Percentiles rank a stretch among this genome's conserved stretches.
These are phyloP conservation scores for Caenorhabditis angaria DNA, from an alignment of 2,888 invertebrate genomes.

Conservation along the genomic window DNA sequence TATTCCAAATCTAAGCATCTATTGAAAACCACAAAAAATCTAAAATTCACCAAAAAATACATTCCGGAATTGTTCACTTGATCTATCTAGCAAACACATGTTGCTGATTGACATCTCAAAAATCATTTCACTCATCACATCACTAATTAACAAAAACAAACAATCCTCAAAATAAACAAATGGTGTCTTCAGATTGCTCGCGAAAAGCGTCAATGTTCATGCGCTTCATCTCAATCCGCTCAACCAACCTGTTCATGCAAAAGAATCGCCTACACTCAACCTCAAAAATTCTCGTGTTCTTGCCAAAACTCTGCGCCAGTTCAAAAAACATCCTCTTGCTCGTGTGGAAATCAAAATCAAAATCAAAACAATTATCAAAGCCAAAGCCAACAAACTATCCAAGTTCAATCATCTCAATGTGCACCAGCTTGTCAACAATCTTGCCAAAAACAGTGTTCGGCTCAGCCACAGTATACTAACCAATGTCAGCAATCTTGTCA, in stretches of 20 bases:
- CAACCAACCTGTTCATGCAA: constrained; percentile 38
- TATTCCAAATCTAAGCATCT: no score
- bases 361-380: no score
- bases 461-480: constrained; percentile 22
- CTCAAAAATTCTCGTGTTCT: constrained; percentile 35
- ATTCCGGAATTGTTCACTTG: no score
- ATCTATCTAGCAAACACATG: no score
- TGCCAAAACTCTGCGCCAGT: constrained; percentile 29
- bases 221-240: constrained; percentile 27
- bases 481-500: constrained; percentile 48
- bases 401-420: constrained; percentile 47
- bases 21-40: no score
- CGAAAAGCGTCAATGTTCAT: constrained; percentile 40
- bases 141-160: background rate
- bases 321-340: background rate
- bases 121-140: background rate
- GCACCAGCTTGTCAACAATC: constrained; percentile 52
- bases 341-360: no score
- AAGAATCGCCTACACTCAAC: constrained; percentile 27
- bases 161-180: background rate
- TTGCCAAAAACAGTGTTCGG: constrained; percentile 47
- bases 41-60: no score
- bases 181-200: constrained; percentile 12
- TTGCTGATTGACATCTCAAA: no score
- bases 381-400: constrained; percentile 31